phyloP scores from a whole-genome alignment of 2,797 vertebrate species.

The Halcyon chelicuti region DNA sequence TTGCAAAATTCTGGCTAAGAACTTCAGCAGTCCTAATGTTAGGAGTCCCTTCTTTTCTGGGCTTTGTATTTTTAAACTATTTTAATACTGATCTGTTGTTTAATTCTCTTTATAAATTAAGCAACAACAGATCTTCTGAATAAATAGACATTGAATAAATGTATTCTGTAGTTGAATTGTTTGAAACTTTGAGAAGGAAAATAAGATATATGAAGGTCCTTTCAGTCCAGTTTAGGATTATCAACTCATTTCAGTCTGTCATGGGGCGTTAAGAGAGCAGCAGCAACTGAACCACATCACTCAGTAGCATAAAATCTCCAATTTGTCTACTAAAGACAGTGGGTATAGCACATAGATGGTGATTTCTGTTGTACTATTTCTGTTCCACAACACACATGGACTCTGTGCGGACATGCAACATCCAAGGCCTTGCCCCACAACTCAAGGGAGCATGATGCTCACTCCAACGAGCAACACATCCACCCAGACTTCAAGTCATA shows the following conservation, averaged over 20 bases:
- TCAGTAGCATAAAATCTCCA: background rate
- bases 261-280: background rate
- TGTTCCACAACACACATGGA: rapidly evolving
- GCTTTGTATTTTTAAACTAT: background rate
- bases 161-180: background rate
- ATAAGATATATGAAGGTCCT: background rate
- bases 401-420: background rate
- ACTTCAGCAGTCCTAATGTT: background rate
- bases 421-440: background rate
- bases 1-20: background rate
- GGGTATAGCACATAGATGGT: background rate
- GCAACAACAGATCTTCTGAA: background rate
- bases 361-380: background rate
- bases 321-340: background rate
- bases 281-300: background rate
- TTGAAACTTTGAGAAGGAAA: background rate
- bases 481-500: background rate
- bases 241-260: background rate
- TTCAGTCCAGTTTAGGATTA: background rate
- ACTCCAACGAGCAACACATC: background rate
- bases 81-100: background rate
- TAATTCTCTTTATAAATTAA: background rate
- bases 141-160: background rate
- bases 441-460: background rate
- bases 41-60: background rate